phyloP scores from a whole-genome alignment of 1,140 invertebrate genomes.

The Lutraria rhynchaena region DNA sequence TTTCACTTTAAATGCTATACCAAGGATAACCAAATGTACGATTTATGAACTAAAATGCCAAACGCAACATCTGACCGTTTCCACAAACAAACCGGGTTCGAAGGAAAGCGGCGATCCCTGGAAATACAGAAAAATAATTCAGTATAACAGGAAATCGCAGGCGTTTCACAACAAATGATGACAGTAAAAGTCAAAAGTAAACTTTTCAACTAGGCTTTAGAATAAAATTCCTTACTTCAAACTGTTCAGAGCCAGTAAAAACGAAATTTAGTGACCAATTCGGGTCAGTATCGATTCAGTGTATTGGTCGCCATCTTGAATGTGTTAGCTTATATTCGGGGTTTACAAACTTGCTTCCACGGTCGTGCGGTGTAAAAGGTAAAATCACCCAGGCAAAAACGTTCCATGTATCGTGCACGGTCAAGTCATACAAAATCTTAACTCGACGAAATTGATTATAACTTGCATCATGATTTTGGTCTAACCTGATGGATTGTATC shows the following conservation, averaged over 20 bases:
- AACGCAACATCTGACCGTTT: conserved; percentile 55
- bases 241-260: conserved; percentile 12
- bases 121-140: conserved; percentile 14
- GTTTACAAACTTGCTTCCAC: conserved; percentile 56
- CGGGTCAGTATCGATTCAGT: conserved; percentile 55
- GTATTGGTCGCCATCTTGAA: conserved; percentile 67
- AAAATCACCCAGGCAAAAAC: too few relatives aligned
- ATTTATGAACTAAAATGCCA: conserved; percentile 20
- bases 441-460: too few relatives aligned
- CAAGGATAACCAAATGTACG: conserved; percentile 3
- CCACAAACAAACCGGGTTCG: conserved; percentile 33
- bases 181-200: neutral
- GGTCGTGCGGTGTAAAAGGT: conserved; percentile 20
- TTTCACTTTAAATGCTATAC: neutral
- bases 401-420: too few relatives aligned
- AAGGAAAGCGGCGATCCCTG: conserved; percentile 23
- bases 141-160: conserved; percentile 7
- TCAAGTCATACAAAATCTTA: too few relatives aligned
- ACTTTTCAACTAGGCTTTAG: neutral
- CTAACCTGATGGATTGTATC: too few relatives aligned
- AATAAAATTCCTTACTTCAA: conserved; percentile 25
- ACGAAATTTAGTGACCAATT: neutral
- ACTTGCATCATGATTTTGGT: too few relatives aligned
- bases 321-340: conserved; percentile 64
- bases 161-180: neutral